These are phyloP conservation scores for Drepanosiphum platanoidis DNA, from an alignment of 2,888 invertebrate species.

Conservation along the genomic window DNA sequence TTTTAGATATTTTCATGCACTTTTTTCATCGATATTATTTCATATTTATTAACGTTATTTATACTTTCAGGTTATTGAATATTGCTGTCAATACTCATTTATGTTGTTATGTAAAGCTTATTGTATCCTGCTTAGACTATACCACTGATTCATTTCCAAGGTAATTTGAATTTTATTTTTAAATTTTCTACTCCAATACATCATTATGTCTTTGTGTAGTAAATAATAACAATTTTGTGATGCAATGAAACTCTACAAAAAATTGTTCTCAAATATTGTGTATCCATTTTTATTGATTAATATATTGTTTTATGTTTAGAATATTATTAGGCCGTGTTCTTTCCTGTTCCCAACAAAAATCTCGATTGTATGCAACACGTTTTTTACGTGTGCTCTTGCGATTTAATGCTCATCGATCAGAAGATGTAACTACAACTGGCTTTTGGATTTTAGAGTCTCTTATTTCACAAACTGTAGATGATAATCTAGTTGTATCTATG, in stretches of 20 bases:
- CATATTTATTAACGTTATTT: not conserved
- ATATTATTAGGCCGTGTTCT: conserved; percentile 70
- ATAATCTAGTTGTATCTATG: conserved; percentile 80
- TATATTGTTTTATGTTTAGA: conserved; percentile 66
- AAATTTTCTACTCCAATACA: not conserved
- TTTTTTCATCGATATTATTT: not conserved
- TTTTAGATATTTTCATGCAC: not conserved
- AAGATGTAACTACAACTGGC: conserved; percentile 64
- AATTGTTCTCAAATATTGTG: not conserved
- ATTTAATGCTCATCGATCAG: conserved; percentile 76
- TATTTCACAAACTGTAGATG: conserved; percentile 85
- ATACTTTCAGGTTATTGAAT: conserved; percentile 56
- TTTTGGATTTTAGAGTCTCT: conserved; percentile 88
- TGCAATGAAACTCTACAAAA: too few relatives aligned
- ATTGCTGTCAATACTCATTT: conserved; percentile 74
- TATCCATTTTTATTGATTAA: conserved; percentile 65
- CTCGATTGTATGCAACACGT: conserved; percentile 88
- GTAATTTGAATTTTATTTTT: conserved; percentile 67
- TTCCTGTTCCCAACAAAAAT: conserved; percentile 69
- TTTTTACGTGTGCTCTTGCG: conserved; percentile 88
- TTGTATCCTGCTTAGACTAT: conserved; percentile 92
- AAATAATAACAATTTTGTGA: not conserved
- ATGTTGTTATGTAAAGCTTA: conserved; percentile 92
- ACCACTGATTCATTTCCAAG: conserved; percentile 77
- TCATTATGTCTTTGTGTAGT: not conserved